Evolutionary conservation across 92 coral and sea anemone species (phyloP), one percentile per base, ranked within the genome.

Genomic region (Metridium senile): DNA sequence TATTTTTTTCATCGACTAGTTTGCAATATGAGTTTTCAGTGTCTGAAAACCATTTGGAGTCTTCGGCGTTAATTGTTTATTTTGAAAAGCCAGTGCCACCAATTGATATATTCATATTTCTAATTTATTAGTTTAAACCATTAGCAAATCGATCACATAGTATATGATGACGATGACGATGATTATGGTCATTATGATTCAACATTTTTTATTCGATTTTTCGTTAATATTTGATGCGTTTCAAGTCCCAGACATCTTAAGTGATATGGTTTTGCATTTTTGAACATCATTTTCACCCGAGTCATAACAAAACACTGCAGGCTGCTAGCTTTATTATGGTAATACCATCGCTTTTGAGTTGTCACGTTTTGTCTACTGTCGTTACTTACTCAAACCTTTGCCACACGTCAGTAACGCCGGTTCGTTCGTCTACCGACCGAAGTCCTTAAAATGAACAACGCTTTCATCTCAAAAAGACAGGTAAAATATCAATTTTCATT

Each of bases 301-400:
- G 54, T 19, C 17, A 45, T 11, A 35, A 23, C 28, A 62, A 34
- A 35, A 28, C 65, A 21, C 33, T 7, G 9, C 30, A 61, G 29
- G 47, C 64, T 72, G 28, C 26, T 33, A 11, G 28, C 58, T 25
- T 72, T 59, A 56, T 72, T 56, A 73, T 73, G 78, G 78, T 73
- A 73, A 73, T 73, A 22, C 33, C 26, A 58, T 73, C 20, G 16
- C 33, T 28, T 9, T 35, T 10, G 26, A 6, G 3, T 22, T 19
- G 78, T 33, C 78, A 58, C 68, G 66, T 73, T 63, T 51, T 33
- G 27, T 20, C 51, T 2, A 26, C 17, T 57, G 33, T 28, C 19
- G 46, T 22, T 57, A 35, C 78, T 53, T 32, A 35, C 21, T 27
- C 6, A 52, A 3, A 32, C 76, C 28, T 59, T 33, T 39, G 63